phyloP scores from a whole-genome alignment of 2,888 invertebrate genomes.

The Diabrotica balteata region DNA sequence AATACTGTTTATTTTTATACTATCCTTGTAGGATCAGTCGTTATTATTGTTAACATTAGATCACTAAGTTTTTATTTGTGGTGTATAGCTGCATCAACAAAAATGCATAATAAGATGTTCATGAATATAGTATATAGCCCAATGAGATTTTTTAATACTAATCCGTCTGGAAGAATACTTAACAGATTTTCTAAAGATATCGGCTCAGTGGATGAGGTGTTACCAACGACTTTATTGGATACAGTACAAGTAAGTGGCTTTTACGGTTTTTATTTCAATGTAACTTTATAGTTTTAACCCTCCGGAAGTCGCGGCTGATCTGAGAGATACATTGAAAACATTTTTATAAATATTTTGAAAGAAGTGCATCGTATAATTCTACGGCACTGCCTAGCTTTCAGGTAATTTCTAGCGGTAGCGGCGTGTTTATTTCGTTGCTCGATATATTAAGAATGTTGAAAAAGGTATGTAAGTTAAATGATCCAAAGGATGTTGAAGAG shows the following conservation, averaged over 20 bases:
- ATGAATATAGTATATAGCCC: conserved; percentile 67
- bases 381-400: no score
- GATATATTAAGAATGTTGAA: no score
- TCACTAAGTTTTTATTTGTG: conserved; percentile 63
- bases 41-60: conserved; percentile 57
- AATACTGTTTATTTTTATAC: conserved; percentile 20
- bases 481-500: no score
- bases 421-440: no score
- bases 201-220: conserved; percentile 65
- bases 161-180: conserved; percentile 70
- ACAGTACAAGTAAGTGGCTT: conserved; percentile 55
- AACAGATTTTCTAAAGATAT: conserved; percentile 79
- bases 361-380: no score
- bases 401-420: no score
- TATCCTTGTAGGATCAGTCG: conserved; percentile 1
- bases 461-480: no score
- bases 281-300: no score
- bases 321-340: no score
- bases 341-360: no score
- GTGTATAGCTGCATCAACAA: conserved; percentile 65
- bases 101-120: conserved; percentile 65
- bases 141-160: conserved; percentile 74
- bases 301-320: no score
- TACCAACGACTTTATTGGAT: conserved; percentile 64
- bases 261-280: no score